Conservation (phyloP, 2,888 invertebrate genomes). For the Stomorhina lunata region DNA sequence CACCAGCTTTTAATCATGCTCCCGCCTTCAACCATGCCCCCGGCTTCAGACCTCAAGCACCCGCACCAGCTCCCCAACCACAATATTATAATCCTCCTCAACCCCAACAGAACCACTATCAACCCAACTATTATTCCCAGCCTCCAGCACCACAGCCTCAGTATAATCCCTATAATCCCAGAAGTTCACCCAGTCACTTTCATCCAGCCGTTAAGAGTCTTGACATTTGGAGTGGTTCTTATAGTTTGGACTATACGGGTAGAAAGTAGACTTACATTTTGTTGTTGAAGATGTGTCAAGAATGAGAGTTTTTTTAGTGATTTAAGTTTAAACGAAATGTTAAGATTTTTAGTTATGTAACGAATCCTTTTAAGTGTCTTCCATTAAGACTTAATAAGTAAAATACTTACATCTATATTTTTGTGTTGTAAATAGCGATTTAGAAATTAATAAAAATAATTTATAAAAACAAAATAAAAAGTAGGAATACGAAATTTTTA, state of each 20-base stretch:
- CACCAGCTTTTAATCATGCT: conserved; percentile 68
- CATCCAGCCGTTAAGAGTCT: conserved; percentile 87
- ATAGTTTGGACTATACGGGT: conserved; percentile 87
- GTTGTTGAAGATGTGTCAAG: conserved; percentile 49
- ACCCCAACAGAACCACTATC: conserved; percentile 74
- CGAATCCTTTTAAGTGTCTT: conserved; percentile 19
- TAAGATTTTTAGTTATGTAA: neutral
- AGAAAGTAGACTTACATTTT: conserved; percentile 75
- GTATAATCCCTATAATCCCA: conserved; percentile 76
- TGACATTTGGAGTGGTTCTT: conserved; percentile 88
- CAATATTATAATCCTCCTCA: conserved; percentile 70
- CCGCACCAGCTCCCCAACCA: conserved; percentile 65
- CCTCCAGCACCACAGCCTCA: conserved; percentile 76
- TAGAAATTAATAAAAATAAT: conserved; percentile 1
- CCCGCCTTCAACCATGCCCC: conserved; percentile 58
- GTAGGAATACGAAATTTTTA: no score
- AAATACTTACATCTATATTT: neutral
- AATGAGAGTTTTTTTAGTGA: conserved; percentile 11
- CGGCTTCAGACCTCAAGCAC: conserved; percentile 65
- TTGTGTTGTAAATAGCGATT: neutral
- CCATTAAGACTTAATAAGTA: conserved; percentile 20
- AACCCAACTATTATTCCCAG: conserved; percentile 72
- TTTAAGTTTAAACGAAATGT: conserved; percentile 35
- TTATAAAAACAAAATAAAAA: neutral
- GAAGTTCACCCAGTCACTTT: conserved; percentile 83